Evolutionary conservation across 2,113 vertebrate genomes (phyloP).

Genomic region (Cyphomyrus discorhynchus): DNA sequence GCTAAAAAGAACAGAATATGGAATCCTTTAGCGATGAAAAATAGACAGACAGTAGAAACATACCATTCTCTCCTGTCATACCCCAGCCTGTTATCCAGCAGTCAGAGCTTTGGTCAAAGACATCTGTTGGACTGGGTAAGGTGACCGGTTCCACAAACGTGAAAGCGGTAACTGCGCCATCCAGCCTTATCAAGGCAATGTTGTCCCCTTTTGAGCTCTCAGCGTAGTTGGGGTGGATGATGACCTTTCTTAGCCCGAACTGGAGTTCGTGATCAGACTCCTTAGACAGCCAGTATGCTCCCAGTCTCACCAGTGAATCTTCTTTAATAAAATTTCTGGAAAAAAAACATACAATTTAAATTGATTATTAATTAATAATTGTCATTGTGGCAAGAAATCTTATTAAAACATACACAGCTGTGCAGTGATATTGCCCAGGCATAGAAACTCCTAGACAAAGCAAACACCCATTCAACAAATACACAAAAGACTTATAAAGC

Average conservation of each 20-base stretch:
- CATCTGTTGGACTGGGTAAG: neutral
- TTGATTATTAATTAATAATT: neutral
- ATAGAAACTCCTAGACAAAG: neutral
- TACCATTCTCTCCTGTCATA: neutral
- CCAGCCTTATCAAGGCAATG: neutral
- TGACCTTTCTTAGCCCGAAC: neutral
- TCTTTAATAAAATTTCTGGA: neutral
- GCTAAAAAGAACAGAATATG: neutral
- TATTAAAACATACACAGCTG: neutral
- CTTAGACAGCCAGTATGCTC: neutral
- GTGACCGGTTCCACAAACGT: neutral
- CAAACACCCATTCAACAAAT: neutral
- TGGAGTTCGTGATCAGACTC: neutral
- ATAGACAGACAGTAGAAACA: neutral
- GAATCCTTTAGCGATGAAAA: neutral
- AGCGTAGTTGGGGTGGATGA: neutral
- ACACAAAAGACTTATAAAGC: neutral
- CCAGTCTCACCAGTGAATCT: neutral
- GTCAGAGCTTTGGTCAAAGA: neutral
- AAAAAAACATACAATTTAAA: neutral
- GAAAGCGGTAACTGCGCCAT: neutral
- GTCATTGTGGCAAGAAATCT: neutral
- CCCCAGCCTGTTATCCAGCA: neutral
- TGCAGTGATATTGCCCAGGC: neutral
- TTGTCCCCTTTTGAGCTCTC: neutral